phyloP scores from a whole-genome alignment of 2,888 invertebrate genomes.

The Nymphalis c-album region DNA sequence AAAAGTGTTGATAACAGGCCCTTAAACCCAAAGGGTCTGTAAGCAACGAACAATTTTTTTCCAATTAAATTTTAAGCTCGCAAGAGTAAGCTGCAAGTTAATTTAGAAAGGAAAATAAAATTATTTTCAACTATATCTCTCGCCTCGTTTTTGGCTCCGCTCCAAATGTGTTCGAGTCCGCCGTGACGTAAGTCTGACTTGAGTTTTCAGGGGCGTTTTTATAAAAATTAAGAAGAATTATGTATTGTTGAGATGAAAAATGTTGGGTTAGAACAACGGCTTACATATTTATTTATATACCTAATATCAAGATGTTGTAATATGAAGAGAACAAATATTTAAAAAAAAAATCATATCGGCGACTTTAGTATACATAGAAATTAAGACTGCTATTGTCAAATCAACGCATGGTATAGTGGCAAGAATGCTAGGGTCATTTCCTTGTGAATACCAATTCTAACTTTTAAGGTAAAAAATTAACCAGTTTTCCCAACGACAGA shows the following conservation, averaged over 20 bases:
- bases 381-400: no score
- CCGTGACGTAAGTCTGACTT: slow-evolving; percentile 25
- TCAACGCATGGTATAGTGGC: no score
- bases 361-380: no score
- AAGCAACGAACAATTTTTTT: slow-evolving; percentile 18
- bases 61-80: slow-evolving; percentile 33
- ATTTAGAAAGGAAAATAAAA: slow-evolving; percentile 32
- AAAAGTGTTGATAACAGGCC: slow-evolving; percentile 6
- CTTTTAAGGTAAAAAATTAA: no score
- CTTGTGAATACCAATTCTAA: no score
- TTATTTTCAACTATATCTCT: slow-evolving; percentile 23
- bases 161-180: slow-evolving; percentile 23
- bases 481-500: no score
- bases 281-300: neutral
- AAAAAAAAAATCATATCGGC: no score
- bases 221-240: slow-evolving; percentile 12
- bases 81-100: slow-evolving; percentile 27
- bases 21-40: slow-evolving; percentile 1
- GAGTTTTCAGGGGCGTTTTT: slow-evolving; percentile 10
- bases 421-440: no score
- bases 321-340: no score
- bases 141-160: slow-evolving; percentile 21
- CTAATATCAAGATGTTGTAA: no score
- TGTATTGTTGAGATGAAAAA: slow-evolving; percentile 10
- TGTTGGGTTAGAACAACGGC: neutral